Percentiles rank a stretch among this genome's conserved stretches.
phyloP scores from a whole-genome alignment of 1,140 invertebrate species.

The Procambarus clarkii region DNA sequence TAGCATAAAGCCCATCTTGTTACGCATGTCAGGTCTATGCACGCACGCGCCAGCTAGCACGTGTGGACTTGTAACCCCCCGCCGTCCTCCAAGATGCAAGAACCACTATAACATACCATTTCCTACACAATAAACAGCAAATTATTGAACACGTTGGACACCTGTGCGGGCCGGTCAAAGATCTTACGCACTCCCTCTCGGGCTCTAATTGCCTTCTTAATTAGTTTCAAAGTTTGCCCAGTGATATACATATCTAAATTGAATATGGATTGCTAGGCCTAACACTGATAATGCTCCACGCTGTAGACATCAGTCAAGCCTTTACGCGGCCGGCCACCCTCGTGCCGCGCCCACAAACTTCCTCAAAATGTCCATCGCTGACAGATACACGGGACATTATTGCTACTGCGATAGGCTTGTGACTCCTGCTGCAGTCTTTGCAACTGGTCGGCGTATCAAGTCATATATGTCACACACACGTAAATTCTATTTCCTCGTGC shows the following conservation, averaged over 20 bases:
- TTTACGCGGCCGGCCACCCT: background rate
- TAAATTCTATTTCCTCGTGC: conserved; percentile 6
- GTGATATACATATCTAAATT: conserved; percentile 62
- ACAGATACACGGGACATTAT: conserved; percentile 16
- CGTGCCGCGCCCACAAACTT: conserved; percentile 14
- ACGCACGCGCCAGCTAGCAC: too few relatives aligned
- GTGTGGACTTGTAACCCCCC: too few relatives aligned
- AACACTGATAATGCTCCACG: conserved; percentile 27
- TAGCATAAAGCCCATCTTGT: too few relatives aligned
- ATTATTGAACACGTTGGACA: conserved; percentile 27
- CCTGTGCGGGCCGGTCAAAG: conserved; percentile 26
- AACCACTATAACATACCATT: background rate
- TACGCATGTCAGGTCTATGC: too few relatives aligned
- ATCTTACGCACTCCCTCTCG: conserved; percentile 40
- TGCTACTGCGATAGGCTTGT: conserved; percentile 9
- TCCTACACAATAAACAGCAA: conserved; percentile 18
- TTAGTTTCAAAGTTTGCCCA: conserved; percentile 58
- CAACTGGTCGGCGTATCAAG: background rate
- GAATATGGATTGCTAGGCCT: conserved; percentile 62
- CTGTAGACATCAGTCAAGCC: conserved; percentile 11
- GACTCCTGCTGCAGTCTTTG: background rate
- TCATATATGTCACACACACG: background rate
- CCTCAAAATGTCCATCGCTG: conserved; percentile 30
- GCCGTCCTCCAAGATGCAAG: background rate
- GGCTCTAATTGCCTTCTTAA: conserved; percentile 57